These are phyloP conservation scores for Elmis aenea DNA, from an alignment of 2,888 invertebrate genomes.

Conservation along the genomic window DNA sequence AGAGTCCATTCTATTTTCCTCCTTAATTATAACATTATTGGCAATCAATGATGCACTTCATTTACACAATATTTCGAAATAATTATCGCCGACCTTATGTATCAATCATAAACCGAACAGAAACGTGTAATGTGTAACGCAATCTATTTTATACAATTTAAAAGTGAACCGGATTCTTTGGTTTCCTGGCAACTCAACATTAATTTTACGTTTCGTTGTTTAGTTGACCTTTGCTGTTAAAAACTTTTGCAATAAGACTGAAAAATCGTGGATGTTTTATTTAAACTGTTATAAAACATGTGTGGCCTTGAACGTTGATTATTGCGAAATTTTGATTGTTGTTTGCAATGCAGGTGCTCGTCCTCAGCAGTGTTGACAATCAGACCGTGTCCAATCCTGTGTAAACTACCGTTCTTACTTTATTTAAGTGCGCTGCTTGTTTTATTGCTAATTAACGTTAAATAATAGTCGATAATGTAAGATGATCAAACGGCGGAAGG, in stretches of 20 bases:
- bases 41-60: too few relatives aligned
- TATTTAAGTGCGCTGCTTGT: slow-evolving; percentile 8
- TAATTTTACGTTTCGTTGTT: slow-evolving; percentile 3
- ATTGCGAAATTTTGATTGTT: slow-evolving; percentile 19
- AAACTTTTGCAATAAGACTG: slow-evolving; percentile 12
- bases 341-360: slow-evolving; percentile 13
- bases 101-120: too few relatives aligned
- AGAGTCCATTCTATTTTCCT: too few relatives aligned
- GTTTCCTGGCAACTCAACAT: slow-evolving; percentile 2
- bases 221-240: slow-evolving; percentile 5
- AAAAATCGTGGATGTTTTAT: slow-evolving; percentile 14
- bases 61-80: too few relatives aligned
- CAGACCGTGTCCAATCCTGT: slow-evolving; percentile 20
- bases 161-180: slow-evolving; percentile 7
- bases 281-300: slow-evolving; percentile 6
- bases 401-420: slow-evolving; percentile 9
- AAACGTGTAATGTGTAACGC: too few relatives aligned
- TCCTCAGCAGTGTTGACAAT: slow-evolving; percentile 22
- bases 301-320: slow-evolving; percentile 11
- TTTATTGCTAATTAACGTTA: slow-evolving; percentile 19
- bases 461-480: too few relatives aligned
- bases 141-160: too few relatives aligned
- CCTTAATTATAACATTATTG: too few relatives aligned
- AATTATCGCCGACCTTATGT: too few relatives aligned
- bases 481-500: too few relatives aligned